These are phyloP conservation scores for Chironomus tepperi DNA, from an alignment of 1,140 invertebrate genomes.

Conservation along the genomic window DNA sequence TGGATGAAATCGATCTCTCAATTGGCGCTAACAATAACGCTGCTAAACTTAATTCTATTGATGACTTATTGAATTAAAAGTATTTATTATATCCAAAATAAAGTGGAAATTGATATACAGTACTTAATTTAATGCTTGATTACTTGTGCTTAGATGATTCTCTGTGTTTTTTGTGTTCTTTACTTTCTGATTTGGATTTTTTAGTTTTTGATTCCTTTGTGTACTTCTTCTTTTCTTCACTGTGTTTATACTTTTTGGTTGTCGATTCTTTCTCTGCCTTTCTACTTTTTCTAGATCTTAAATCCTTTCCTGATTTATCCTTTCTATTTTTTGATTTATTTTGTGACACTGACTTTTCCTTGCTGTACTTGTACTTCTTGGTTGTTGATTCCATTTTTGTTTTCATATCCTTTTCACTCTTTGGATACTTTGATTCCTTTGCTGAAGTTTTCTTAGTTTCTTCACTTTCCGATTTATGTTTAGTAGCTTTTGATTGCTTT, in stretches of 20 bases:
- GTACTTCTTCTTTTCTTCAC: not conserved
- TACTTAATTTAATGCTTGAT: not conserved
- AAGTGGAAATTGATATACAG: not conserved
- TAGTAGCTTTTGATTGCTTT: too few relatives aligned
- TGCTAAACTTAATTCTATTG: not conserved
- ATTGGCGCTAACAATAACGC: not conserved
- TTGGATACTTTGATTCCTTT: too few relatives aligned
- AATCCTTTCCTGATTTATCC: not conserved
- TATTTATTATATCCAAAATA: constrained; percentile 6
- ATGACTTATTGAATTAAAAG: constrained; percentile 11
- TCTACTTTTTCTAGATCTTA: not conserved
- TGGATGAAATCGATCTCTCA: not conserved
- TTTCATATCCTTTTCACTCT: too few relatives aligned
- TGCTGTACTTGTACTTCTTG: too few relatives aligned
- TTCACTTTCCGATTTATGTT: too few relatives aligned
- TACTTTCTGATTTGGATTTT: not conserved
- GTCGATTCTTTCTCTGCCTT: not conserved
- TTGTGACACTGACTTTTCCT: too few relatives aligned
- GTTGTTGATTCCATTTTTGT: too few relatives aligned
- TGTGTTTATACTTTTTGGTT: not conserved
- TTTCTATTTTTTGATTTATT: not conserved
- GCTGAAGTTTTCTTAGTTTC: too few relatives aligned
- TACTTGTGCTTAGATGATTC: not conserved
- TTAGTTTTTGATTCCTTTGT: not conserved
- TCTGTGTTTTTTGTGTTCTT: not conserved